Evolutionary conservation across 1,140 invertebrate species (phyloP).

Genomic region (Neelides sp.): DNA sequence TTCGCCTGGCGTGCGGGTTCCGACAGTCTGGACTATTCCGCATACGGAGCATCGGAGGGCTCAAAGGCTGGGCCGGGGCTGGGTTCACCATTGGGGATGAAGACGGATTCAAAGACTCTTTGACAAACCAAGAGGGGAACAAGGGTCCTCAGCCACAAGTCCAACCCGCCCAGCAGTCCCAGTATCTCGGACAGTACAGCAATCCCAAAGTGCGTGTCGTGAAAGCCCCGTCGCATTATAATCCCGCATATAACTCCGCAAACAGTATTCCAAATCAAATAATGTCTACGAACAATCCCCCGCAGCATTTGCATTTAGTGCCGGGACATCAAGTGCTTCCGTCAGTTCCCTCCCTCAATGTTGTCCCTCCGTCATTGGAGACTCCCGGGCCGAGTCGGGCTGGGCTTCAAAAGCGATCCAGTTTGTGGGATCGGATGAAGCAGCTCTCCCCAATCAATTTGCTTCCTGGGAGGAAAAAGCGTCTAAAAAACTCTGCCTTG

Average conservation of each 20-base stretch:
- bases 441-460: too few species aligned
- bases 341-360: not conserved
- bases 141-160: not conserved
- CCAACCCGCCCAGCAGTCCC: not conserved
- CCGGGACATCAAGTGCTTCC: too few species aligned
- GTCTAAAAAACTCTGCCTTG: too few species aligned
- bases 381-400: too few species aligned
- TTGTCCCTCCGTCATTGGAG: not conserved
- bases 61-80: conserved; percentile 44
- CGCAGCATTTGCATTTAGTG: too few species aligned
- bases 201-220: not conserved
- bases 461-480: too few species aligned
- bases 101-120: conserved; percentile 30
- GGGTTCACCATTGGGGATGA: conserved; percentile 30
- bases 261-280: too few species aligned
- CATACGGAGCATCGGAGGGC: conserved; percentile 70
- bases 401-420: conserved; percentile 1
- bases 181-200: conserved; percentile 5
- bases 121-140: conserved; percentile 24
- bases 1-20: conserved; percentile 75
- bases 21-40: conserved; percentile 78
- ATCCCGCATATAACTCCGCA: too few species aligned
- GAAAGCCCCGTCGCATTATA: too few species aligned
- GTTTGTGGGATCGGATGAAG: conserved; percentile 3
- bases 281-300: too few species aligned